A percentile compares a stretch with the other conserved stretches of the same genome.
Conservation (phyloP, 2,113 vertebrate genomes). For the Brachypodius melanocephalos region DNA sequence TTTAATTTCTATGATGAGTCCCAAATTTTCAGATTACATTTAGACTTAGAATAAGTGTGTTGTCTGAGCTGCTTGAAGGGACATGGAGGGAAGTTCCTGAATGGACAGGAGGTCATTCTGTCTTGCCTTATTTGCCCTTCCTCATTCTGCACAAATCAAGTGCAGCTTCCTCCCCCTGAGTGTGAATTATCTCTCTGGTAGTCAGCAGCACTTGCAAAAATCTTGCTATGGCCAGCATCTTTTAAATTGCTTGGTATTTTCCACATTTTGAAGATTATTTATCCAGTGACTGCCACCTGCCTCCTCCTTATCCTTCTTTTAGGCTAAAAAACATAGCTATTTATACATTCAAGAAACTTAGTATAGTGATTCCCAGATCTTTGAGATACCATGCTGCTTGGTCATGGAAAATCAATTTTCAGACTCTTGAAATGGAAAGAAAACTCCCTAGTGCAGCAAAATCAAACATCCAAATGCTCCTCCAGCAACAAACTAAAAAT, state of each 20-base stretch:
- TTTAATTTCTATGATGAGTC: background rate
- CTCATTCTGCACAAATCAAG: background rate
- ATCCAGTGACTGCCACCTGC: background rate
- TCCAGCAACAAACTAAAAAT: background rate
- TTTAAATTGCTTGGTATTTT: constrained; percentile 1
- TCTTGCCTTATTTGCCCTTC: background rate
- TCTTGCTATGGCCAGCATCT: background rate
- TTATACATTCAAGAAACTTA: background rate
- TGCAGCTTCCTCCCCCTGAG: background rate
- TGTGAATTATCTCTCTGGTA: background rate
- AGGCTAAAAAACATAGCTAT: background rate
- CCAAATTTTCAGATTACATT: background rate
- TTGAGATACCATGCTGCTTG: background rate
- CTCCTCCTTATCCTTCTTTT: background rate
- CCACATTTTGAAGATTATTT: background rate
- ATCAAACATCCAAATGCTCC: background rate
- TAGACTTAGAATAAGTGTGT: background rate
- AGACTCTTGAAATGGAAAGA: background rate
- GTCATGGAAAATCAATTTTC: background rate
- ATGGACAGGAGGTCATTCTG: background rate
- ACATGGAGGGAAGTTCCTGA: background rate
- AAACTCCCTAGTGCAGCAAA: background rate
- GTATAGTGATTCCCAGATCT: background rate
- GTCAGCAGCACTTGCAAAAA: background rate
- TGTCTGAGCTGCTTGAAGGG: background rate